These are phyloP conservation scores for Grammomys dolichurus DNA, from an alignment of 2,113 vertebrate genomes.

Conservation along the genomic window DNA sequence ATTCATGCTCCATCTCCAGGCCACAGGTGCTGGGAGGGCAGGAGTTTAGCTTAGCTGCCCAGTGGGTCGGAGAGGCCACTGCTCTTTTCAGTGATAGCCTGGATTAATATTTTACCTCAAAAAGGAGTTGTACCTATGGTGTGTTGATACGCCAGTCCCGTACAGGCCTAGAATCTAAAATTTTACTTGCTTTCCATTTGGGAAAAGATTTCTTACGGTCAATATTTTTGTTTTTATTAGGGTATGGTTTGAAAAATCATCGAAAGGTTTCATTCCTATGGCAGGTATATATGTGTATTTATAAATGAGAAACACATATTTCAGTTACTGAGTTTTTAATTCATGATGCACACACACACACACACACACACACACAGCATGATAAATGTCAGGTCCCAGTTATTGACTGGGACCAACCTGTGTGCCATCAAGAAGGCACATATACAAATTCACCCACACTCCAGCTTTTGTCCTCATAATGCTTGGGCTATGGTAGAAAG, in stretches of 20 bases:
- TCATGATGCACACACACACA: neutral
- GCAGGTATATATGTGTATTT: neutral
- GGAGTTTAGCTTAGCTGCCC: conserved; percentile 42
- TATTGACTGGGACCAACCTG: neutral
- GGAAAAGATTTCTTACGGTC: neutral
- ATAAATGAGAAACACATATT: neutral
- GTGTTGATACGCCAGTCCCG: neutral
- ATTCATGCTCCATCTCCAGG: neutral
- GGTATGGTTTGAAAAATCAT: conserved; percentile 10
- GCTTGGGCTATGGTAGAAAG: neutral
- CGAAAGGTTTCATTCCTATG: neutral
- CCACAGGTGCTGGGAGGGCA: neutral
- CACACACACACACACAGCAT: too few species aligned
- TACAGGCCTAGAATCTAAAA: conserved; percentile 39
- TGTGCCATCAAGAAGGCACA: neutral
- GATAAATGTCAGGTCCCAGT: too few species aligned
- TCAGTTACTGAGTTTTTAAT: conserved; percentile 2
- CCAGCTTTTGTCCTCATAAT: neutral
- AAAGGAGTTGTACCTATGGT: neutral
- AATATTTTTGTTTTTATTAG: neutral
- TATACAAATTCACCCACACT: neutral
- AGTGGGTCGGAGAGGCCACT: conserved; percentile 45
- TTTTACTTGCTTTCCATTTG: neutral
- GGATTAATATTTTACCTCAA: conserved; percentile 75
- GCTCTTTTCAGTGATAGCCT: conserved; percentile 48